These are phyloP conservation scores for Drosophila serrata DNA, from an alignment of 1,140 invertebrate genomes.

Conservation along the genomic window DNA sequence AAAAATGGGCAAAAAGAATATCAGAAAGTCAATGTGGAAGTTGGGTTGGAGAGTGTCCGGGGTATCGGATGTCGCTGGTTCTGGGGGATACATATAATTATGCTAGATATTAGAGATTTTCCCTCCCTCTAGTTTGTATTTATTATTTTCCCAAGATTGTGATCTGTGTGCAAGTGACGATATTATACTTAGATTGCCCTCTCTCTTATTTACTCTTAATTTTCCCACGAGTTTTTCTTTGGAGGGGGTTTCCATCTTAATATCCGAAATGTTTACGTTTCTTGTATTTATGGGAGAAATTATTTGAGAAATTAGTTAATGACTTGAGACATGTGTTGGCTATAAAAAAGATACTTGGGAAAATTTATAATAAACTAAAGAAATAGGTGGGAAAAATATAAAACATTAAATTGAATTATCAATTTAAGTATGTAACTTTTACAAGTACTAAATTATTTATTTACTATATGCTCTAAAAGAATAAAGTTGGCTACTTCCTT, in stretches of 20 bases:
- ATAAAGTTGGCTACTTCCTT: background rate
- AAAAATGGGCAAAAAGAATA: slow-evolving; percentile 23
- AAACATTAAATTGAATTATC: background rate
- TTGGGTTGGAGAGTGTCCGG: background rate
- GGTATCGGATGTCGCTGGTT: slow-evolving; percentile 4
- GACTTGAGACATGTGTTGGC: no score
- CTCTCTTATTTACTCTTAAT: slow-evolving; percentile 10
- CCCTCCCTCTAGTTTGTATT: background rate
- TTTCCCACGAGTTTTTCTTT: slow-evolving; percentile 12
- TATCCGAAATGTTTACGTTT: slow-evolving; percentile 9
- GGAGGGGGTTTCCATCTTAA: background rate
- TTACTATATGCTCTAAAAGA: background rate
- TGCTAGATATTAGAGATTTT: background rate
- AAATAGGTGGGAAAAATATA: background rate
- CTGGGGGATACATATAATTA: background rate
- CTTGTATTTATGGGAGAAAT: slow-evolving; percentile 9
- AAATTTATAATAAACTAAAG: background rate
- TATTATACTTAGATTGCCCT: slow-evolving; percentile 24
- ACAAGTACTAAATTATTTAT: no score
- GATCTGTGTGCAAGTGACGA: slow-evolving; percentile 31
- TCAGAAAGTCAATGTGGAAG: slow-evolving; percentile 9
- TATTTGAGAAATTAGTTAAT: slow-evolving; percentile 10
- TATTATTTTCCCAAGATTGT: slow-evolving; percentile 4
- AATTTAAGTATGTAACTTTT: background rate
- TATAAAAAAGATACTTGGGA: background rate